Evolutionary conservation across 1,140 invertebrate genomes (phyloP), one percentile per base, ranked within the genome.

Genomic region (Lysiphlebus fabarum): DNA sequence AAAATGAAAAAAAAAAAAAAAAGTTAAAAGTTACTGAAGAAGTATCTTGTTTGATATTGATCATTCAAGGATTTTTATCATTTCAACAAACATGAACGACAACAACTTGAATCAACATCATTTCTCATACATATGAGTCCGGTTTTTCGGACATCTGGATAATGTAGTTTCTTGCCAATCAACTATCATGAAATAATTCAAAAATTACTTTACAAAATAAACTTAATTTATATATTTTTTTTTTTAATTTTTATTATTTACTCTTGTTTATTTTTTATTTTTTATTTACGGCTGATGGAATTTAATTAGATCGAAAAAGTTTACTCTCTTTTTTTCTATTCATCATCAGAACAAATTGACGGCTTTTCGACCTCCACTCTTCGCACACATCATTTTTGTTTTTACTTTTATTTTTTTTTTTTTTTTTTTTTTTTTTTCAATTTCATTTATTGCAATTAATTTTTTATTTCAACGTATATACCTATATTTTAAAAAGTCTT

Each of bases 151-250:
- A 9, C 61, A 54, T 62, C 36, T 56, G 60, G 67, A 48, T 61
- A 62, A 61, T 55, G 45, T 49, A 53, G 68, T 67, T 69, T 69
- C 67, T 69, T 69, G 68, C 68, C 68, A 69, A 69, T 68, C 68
- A 67, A 51, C 54, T 59, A 41, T 53, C n/a, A 56, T 43, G 11
- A 14, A 17, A 14, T 48, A 6, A 17, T 48, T 48, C 10, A 12
- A 6, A 8, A 7, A 40, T 8, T 40, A 11, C 45, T 48, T 1
- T 4, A 26, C 12, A 48, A 48, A 48, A 48, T 17, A 12, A 26
- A 26, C 43, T 33, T 26, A 6, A 17, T 14, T 17, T 26, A 6
- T 8, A 2, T 1, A 47, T 26, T 48, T 48, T 48, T 48, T 14
- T 17, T 26, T 9, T 10, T 48, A 8, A 6, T 26, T 48, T 34